Evolutionary conservation across 1,140 invertebrate species (phyloP), one percentile per base, ranked within the genome.

Genomic region (Potamilus streckersoni): DNA sequence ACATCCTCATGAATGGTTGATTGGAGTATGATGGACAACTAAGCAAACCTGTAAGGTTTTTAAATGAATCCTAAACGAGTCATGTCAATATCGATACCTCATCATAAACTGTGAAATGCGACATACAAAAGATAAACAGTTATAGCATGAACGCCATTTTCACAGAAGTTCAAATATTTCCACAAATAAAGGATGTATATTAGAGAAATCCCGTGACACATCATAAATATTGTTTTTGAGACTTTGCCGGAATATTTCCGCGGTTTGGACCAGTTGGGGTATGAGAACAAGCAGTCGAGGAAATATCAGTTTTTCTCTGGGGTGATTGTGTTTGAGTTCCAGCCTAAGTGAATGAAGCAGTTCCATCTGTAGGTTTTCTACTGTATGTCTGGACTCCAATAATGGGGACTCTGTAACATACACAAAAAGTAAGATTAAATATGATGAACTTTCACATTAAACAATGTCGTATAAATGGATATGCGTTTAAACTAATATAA

Each of bases 241-340:
- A 64, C 82, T 76, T 5, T 71, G 69, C n/a, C 77, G 73, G 67
- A 86, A 84, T 38, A 84, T 79, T 23, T 84, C 83, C 20, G 83
- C 75, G 13, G 83, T 79, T 69, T 84, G 82, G 38, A 80, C 65
- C 1, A 86, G 61, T 27, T 83, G 79, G 23, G 84, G 80, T 2
- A 86, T 79, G 11, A 83, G 74, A 12, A 86, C 38, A 0, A 86
- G 79, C 2, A 86, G 74, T 58, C 80, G 79, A 20, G 83, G 79
- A 57, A 86, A 74, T n/a, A 86, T 49, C 57, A 83, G 69, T n/a
- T 71, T 76, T 55, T 86, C 80, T 57, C 83, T 84, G 5, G 84
- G 83, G 55, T 86, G 84, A 69, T 86, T 86, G 67, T 84, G 83
- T 64, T 84, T 84, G 14, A 86, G 69, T 57, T 84, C 84, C 17